Conservation (phyloP, 1,140 invertebrate species). For the Leucophenga varia region DNA sequence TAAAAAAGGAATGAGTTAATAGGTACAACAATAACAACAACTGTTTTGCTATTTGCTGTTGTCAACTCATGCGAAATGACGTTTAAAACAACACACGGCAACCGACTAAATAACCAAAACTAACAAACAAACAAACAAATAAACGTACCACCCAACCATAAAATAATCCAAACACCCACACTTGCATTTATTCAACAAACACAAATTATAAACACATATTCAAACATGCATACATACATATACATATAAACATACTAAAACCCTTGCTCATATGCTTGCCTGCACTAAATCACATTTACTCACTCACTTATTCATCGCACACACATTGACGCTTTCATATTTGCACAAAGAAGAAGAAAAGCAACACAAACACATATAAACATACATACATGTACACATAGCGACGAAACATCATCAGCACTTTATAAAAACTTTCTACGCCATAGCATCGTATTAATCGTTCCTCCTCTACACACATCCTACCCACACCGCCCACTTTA, state of each 20-base stretch:
- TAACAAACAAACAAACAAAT: too few species aligned
- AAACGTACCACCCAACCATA: too few species aligned
- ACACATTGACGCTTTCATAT: not conserved
- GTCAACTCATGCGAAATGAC: too few species aligned
- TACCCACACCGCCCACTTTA: slow-evolving; percentile 29
- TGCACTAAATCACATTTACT: too few species aligned
- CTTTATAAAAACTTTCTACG: slow-evolving; percentile 5
- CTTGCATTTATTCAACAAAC: not conserved
- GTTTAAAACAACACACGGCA: too few species aligned
- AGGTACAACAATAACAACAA: too few species aligned
- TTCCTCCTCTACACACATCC: slow-evolving; percentile 10
- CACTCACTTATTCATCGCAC: too few species aligned
- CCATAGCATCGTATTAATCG: not conserved
- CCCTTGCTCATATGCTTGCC: too few species aligned
- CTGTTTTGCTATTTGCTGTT: too few species aligned
- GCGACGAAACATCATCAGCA: slow-evolving; percentile 5
- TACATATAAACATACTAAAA: too few species aligned
- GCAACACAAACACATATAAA: not conserved
- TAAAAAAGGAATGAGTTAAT: too few species aligned
- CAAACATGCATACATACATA: not conserved
- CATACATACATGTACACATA: slow-evolving; percentile 8
- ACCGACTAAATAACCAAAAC: too few species aligned
- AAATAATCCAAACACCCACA: not conserved
- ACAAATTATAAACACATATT: not conserved
- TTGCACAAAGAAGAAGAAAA: not conserved